These are phyloP conservation scores for Stomatorhinus walkeri DNA, from an alignment of 2,797 vertebrate genomes.

Conservation along the genomic window DNA sequence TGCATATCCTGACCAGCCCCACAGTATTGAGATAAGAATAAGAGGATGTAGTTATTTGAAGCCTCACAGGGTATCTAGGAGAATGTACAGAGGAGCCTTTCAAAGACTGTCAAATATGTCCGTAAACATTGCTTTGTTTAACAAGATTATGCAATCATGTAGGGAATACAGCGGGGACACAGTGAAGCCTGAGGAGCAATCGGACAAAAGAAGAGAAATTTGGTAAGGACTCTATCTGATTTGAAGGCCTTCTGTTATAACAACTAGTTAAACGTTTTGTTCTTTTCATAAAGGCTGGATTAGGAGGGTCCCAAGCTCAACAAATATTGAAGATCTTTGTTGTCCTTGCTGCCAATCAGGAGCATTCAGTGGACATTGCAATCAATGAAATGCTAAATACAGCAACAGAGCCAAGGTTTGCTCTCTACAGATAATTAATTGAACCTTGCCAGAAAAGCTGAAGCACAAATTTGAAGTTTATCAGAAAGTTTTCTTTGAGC, in stretches of 20 bases:
- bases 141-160: background rate
- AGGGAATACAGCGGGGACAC: background rate
- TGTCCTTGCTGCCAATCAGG: background rate
- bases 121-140: background rate
- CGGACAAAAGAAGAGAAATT: background rate
- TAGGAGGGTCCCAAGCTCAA: background rate
- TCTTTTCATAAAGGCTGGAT: background rate
- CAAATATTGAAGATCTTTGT: background rate
- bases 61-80: background rate
- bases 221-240: background rate
- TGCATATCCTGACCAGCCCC: background rate
- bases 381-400: background rate
- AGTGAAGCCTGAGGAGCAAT: background rate
- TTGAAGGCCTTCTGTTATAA: background rate
- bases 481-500: background rate
- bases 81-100: background rate
- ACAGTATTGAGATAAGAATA: background rate
- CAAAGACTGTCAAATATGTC: background rate
- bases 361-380: background rate
- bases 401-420: background rate
- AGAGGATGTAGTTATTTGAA: background rate
- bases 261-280: background rate
- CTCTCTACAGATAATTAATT: background rate
- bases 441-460: background rate
- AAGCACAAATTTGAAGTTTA: background rate